A percentile compares a stretch with the other conserved stretches of the same genome.
Conservation (phyloP, 2,888 invertebrate genomes). For the Thymelicus sylvestris region DNA sequence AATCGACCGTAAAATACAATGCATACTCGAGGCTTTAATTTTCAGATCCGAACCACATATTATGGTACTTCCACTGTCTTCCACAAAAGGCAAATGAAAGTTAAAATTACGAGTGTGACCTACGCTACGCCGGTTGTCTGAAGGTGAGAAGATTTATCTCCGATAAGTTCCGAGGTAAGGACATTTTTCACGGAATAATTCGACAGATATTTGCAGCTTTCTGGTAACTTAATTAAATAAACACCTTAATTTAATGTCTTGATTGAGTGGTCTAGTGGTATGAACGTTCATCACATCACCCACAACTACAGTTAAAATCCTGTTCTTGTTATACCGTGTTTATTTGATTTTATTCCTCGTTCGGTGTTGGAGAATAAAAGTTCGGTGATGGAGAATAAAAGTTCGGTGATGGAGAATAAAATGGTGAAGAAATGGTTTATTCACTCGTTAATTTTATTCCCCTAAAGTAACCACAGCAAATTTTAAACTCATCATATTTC, state of each 20-base stretch:
- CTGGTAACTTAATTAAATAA: conserved; percentile 5
- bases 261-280: too few relatives aligned
- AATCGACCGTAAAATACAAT: conserved; percentile 20
- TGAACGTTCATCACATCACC: too few relatives aligned
- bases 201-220: background rate
- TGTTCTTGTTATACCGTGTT: too few relatives aligned
- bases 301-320: too few relatives aligned
- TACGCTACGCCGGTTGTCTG: conserved; percentile 14
- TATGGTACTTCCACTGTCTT: background rate
- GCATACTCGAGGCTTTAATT: conserved; percentile 10
- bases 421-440: too few relatives aligned
- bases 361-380: too few relatives aligned
- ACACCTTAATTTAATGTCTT: background rate
- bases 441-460: too few relatives aligned
- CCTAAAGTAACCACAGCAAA: too few relatives aligned
- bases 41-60: conserved; percentile 13
- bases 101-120: conserved; percentile 30
- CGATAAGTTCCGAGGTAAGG: conserved; percentile 21
- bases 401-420: too few relatives aligned
- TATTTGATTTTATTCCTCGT: too few relatives aligned
- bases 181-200: conserved; percentile 18
- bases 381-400: too few relatives aligned
- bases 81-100: conserved; percentile 33
- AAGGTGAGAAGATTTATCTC: conserved; percentile 31
- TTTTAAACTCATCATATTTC: too few relatives aligned